Percentiles rank a stretch among this genome's conserved stretches.
phyloP scores from a whole-genome alignment of 2,888 invertebrate genomes.

The Norana najaformis region DNA sequence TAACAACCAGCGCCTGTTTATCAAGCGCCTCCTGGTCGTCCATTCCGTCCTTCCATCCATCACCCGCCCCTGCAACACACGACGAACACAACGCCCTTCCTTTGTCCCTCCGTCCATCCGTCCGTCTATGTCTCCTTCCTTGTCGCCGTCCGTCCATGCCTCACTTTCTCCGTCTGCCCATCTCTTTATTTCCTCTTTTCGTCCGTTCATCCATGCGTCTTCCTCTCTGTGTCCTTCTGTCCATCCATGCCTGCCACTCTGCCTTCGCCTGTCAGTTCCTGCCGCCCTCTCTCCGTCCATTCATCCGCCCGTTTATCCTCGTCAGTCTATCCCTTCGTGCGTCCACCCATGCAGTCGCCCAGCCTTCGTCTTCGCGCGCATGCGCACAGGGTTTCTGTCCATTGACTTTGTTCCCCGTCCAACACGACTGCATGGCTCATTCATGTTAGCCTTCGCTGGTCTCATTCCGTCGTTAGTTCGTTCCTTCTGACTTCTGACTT shows the following conservation, averaged over 20 bases:
- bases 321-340: no score
- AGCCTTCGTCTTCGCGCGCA: background rate
- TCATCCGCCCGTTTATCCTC: background rate
- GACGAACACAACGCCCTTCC: background rate
- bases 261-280: no score
- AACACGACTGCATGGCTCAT: background rate
- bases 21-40: background rate
- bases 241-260: no score
- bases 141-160: no score
- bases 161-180: no score
- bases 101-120: background rate
- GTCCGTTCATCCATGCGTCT: no score
- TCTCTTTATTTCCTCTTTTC: no score
- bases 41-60: slow-evolving; percentile 5
- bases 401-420: background rate
- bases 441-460: background rate
- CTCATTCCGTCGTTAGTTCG: background rate
- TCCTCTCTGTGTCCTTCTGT: no score
- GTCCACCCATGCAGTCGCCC: background rate
- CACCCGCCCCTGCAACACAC: background rate
- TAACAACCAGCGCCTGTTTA: background rate
- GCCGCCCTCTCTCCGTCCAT: background rate
- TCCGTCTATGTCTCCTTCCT: background rate
- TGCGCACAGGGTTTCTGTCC: background rate
- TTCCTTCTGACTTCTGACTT: background rate